phyloP scores from a whole-genome alignment of 2,113 vertebrate genomes.

The Hipposideros armiger region DNA sequence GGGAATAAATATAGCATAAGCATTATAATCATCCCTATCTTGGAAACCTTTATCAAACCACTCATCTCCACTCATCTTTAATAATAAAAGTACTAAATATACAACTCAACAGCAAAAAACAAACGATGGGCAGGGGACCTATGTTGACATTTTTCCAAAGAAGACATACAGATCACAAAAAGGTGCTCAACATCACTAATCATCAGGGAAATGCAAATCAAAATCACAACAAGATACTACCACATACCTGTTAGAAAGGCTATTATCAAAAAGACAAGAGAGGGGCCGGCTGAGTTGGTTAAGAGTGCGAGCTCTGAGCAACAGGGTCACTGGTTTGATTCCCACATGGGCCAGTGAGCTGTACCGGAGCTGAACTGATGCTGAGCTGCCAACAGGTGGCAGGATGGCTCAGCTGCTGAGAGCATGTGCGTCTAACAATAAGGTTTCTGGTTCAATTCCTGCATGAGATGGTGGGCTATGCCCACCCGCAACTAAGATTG shows the following conservation, averaged over 20 bases:
- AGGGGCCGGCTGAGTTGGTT: neutral
- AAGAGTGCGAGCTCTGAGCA: too few species aligned
- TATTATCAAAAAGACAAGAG: neutral
- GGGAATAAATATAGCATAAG: neutral
- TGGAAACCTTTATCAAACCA: conserved; percentile 13
- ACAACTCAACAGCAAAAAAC: neutral
- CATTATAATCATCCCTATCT: neutral
- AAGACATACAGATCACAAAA: neutral
- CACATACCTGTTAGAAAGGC: neutral
- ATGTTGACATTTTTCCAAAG: neutral
- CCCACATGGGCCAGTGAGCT: too few species aligned
- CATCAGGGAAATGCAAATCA: neutral
- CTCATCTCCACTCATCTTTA: neutral
- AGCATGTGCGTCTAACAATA: too few species aligned
- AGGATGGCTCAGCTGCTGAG: too few species aligned
- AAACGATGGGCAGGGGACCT: neutral
- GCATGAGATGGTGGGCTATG: too few species aligned
- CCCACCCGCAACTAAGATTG: too few species aligned
- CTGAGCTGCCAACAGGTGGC: too few species aligned
- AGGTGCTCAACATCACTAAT: neutral
- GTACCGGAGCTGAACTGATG: too few species aligned
- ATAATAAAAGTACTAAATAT: conserved; percentile 46
- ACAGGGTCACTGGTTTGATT: too few species aligned
- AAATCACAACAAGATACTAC: neutral
- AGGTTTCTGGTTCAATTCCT: too few species aligned